These are phyloP conservation scores for Ardeotis arabs DNA, from an alignment of 2,113 vertebrate genomes.

Conservation along the genomic window DNA sequence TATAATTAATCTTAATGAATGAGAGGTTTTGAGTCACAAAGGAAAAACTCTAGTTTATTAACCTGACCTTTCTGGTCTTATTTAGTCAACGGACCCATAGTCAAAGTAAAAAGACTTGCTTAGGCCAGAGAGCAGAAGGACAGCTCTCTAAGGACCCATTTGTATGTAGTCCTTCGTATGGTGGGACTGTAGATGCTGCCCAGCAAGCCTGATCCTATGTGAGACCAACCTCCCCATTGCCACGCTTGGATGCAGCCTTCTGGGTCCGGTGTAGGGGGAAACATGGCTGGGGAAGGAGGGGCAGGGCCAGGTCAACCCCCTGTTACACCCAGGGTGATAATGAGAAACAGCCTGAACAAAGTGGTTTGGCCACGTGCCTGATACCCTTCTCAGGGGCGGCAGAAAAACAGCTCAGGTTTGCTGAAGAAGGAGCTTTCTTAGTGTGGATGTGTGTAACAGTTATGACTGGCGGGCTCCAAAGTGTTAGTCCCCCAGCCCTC, in stretches of 20 bases:
- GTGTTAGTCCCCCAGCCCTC: not conserved
- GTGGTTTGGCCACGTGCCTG: not conserved
- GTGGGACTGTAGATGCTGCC: not conserved
- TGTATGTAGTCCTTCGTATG: fast-evolving
- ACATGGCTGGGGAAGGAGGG: fast-evolving
- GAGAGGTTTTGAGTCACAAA: not conserved
- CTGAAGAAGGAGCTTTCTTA: not conserved
- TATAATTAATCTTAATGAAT: not conserved
- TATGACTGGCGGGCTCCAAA: not conserved
- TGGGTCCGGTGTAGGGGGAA: fast-evolving
- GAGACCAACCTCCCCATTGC: fast-evolving
- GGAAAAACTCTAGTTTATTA: not conserved
- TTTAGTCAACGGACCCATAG: not conserved
- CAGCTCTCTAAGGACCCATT: not conserved
- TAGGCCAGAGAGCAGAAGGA: not conserved
- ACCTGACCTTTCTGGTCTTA: not conserved
- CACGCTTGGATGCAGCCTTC: not conserved
- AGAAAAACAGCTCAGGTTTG: not conserved
- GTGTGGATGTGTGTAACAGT: not conserved
- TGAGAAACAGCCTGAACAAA: not conserved
- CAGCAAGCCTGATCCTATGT: not conserved
- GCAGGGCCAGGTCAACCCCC: not conserved
- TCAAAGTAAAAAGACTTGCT: not conserved
- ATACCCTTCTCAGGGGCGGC: not conserved
- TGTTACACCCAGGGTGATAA: not conserved